phyloP scores from a whole-genome alignment of 92 coral and sea anemone species.

The Zoanthus sansibaricus region DNA sequence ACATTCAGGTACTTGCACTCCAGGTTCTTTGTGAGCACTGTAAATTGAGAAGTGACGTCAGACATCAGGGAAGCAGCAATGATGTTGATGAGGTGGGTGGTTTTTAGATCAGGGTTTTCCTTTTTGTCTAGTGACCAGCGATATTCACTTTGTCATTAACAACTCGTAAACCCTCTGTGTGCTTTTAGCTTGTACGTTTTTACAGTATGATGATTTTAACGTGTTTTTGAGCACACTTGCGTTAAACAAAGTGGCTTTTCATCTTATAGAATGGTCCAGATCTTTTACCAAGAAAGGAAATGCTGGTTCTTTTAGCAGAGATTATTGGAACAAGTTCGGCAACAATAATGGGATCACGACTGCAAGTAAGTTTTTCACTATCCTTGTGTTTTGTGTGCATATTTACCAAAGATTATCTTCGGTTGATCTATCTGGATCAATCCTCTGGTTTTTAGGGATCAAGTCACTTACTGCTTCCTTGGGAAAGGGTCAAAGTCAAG shows the following conservation, averaged over 20 bases:
- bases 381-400: too few species aligned
- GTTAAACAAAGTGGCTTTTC: neutral
- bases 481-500: too few species aligned
- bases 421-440: neutral
- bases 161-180: too few species aligned
- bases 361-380: slow-evolving; percentile 69
- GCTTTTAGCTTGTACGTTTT: too few species aligned
- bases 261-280: slow-evolving; percentile 86
- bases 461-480: too few species aligned
- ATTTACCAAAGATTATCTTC: neutral
- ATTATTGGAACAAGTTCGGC: slow-evolving; percentile 85
- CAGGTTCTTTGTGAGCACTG: slow-evolving; percentile 86
- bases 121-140: too few species aligned
- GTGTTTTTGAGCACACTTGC: neutral
- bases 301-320: slow-evolving; percentile 78
- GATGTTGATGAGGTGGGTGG: slow-evolving; percentile 63
- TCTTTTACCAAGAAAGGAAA: slow-evolving; percentile 87
- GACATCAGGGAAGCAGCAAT: slow-evolving; percentile 45
- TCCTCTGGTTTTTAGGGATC: too few species aligned
- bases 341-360: slow-evolving; percentile 80
- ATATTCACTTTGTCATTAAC: too few species aligned
- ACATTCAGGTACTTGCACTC: slow-evolving; percentile 71
- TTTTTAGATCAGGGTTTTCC: too few species aligned
- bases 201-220: neutral
- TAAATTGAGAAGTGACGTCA: slow-evolving; percentile 72